Evolutionary conservation across 2,113 vertebrate species (phyloP).

Genomic region (Pandion haliaetus): DNA sequence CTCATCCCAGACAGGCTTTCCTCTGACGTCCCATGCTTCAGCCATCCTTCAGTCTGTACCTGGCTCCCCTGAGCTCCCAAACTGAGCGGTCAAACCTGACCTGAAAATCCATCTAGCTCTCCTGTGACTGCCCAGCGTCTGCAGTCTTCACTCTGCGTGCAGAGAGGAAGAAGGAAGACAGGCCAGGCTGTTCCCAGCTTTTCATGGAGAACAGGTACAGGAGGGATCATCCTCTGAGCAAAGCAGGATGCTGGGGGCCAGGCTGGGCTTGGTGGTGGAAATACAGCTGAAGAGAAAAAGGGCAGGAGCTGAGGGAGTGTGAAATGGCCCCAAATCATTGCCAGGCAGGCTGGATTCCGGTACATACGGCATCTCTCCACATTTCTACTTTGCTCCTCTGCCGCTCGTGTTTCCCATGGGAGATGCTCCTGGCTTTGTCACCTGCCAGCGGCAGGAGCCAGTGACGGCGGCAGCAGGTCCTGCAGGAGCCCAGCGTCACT

Average conservation of each 20-base stretch:
- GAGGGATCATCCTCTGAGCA: background rate
- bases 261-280: background rate
- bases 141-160: accelerated
- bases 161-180: background rate
- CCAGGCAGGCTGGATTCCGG: background rate
- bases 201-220: background rate
- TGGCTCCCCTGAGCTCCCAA: background rate
- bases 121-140: background rate
- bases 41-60: background rate
- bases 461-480: background rate
- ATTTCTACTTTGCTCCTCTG: background rate
- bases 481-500: background rate
- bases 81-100: background rate
- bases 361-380: background rate
- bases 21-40: background rate
- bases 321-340: background rate
- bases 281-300: background rate
- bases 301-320: background rate
- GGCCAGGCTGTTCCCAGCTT: background rate
- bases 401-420: background rate
- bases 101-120: background rate
- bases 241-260: background rate
- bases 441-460: background rate
- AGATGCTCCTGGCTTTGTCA: background rate
- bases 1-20: background rate